Percentiles rank a stretch among this genome's conserved stretches.
Evolutionary conservation across 2,888 invertebrate species (phyloP).

Genomic region (Peribatodes rhomboidaria): DNA sequence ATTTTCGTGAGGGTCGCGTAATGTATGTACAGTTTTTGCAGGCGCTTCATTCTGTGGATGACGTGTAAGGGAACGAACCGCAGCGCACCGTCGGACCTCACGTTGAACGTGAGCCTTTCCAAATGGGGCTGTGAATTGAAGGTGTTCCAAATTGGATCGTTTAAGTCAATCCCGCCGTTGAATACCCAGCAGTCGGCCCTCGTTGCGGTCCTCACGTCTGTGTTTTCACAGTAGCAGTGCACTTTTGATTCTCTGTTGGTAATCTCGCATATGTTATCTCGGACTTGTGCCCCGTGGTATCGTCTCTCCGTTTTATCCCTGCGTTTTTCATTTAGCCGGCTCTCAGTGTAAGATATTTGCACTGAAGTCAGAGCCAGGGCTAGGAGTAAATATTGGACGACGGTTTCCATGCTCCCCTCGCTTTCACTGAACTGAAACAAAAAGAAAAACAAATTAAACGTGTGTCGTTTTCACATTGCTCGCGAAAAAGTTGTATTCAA

Average conservation of each 20-base stretch:
- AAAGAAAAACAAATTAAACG: constrained; percentile 62
- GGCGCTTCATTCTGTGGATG: constrained; percentile 88
- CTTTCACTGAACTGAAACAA: constrained; percentile 76
- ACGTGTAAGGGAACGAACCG: constrained; percentile 90
- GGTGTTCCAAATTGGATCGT: constrained; percentile 90
- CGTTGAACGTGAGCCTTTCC: constrained; percentile 89
- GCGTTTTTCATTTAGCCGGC: constrained; percentile 84
- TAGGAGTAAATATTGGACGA: constrained; percentile 83
- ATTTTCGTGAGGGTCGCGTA: constrained; percentile 91
- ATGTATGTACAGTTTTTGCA: constrained; percentile 90
- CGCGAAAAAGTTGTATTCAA: neutral
- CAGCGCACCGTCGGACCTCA: constrained; percentile 89
- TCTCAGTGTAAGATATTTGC: constrained; percentile 84
- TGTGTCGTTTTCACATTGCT: constrained; percentile 33
- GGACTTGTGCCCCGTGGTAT: constrained; percentile 71
- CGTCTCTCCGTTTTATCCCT: constrained; percentile 82
- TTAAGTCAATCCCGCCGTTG: constrained; percentile 88
- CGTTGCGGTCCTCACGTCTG: constrained; percentile 86
- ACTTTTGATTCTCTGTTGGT: constrained; percentile 85
- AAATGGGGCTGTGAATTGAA: constrained; percentile 90
- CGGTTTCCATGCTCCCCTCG: constrained; percentile 75
- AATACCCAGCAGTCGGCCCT: constrained; percentile 93
- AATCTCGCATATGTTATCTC: constrained; percentile 87
- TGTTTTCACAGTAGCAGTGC: constrained; percentile 89
- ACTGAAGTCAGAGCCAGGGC: constrained; percentile 82